Evolutionary conservation across 2,888 invertebrate genomes (phyloP), one percentile per base, ranked within the genome.

Genomic region (Melitaea athalia): DNA sequence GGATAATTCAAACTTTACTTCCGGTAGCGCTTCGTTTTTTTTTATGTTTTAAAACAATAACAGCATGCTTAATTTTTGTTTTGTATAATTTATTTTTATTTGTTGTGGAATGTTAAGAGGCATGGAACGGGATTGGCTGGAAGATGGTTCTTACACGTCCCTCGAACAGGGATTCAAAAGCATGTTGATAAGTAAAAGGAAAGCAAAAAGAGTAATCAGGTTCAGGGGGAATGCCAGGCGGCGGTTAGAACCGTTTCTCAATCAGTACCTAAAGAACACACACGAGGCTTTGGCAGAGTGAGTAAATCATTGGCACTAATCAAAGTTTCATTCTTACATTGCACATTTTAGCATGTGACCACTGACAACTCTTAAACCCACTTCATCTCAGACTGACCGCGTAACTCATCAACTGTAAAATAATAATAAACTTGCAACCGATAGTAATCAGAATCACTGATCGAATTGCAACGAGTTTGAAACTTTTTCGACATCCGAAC

Each of bases 71-170:
- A 76, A 81, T 77, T 78, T 79, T 63, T 73, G 64, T 73, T 72
- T 24, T 73, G 64, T 71, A 65, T 73, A 74, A 76, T 77, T 73
- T 77, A 77, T 80, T 78, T 78, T 81, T 81, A 78, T 81, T 82
- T 81, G 79, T 82, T 79, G 81, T 74, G 82, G 78, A 73, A 78
- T 80, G 77, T 84, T 82, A 87, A 86, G 86, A 85, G 90, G 87
- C 89, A 95, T 95, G 95, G 94, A 95, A 85, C 93, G 93, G 80
- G 93, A 93, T 85, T 87, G 89, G 84, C 93, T 94, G 89, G 94
- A 79, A 68, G 79, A 94, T 86, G 94, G 94, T 86, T 94, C 94
- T 84, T 95, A 95, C 92, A 93, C 93, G 79, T 94, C 93, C 79
- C 88, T 95, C 82, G 94, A 94, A 81, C 93, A 94, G 84, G 52